Base-by-base conservation (phyloP, 2,797 vertebrate genomes). In the Ceryle rudis region DNA sequence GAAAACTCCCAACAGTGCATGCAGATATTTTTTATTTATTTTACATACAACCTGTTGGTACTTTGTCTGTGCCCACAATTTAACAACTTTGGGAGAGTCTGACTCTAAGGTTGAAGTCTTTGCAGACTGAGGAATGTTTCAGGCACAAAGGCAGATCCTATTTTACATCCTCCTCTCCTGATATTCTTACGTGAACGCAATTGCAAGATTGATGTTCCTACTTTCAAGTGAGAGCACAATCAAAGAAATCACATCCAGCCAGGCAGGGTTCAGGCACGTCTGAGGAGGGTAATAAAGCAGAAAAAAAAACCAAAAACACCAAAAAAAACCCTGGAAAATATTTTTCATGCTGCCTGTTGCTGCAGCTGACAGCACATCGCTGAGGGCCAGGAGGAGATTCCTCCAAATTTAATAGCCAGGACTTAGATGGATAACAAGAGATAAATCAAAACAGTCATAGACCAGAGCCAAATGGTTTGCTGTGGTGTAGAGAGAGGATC, bases 391-490 rank as follows among this genome's bases (percentile, higher is more conserved):
- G 39, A 65, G 90, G 86, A 75, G 75, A 75, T 70, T 58, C 85
- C 58, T 64, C 73, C 28, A 9, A 31, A 47, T n/a, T 67, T 74
- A 29, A 72, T 31, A 78, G 66, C 17, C 74, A 80, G 52, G 74
- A 79, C 9, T 15, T 39, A 46, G 69, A 89, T 54, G 60, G 52
- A 73, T 88, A 81, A 55, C 42, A 54, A 69, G 82, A 85, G 94
- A 94, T 94, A 93, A 90, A 94, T 77, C 79, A 86, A 81, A 58
- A 26, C 29, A 75, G 11, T 69, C 64, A 23, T 1, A 92, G 46
- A 69, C 12, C 41, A 60, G 67, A 86, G 86, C 57, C 89, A 91
- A 95, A 70, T 26, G 70, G n/a, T 51, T 93, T 79, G 41, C 42
- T 39, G 7, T 42, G 33, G 42, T 58, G 22, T 17, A 82, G 41